phyloP scores from a whole-genome alignment of 2,113 vertebrate species.

The Indicator maculatus region DNA sequence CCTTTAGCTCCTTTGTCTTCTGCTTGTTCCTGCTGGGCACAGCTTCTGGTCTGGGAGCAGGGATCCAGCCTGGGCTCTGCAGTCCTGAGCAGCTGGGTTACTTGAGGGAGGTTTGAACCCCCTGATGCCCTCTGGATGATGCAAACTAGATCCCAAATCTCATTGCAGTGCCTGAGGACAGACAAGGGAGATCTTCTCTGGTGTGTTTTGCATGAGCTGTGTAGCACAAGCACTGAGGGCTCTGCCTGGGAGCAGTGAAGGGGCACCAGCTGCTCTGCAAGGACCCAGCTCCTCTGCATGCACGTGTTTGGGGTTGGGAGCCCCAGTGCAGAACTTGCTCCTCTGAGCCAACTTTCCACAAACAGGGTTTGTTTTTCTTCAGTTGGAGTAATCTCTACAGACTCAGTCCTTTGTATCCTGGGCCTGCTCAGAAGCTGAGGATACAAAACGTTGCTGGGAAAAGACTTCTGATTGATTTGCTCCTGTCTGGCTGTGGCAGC shows the following conservation, averaged over 20 bases:
- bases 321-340: background rate
- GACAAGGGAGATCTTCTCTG: background rate
- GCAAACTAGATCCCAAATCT: background rate
- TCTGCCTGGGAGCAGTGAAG: background rate
- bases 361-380: background rate
- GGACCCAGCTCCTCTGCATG: background rate
- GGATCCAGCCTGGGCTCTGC: background rate
- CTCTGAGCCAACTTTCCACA: conserved; percentile 10
- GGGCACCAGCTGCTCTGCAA: background rate
- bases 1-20: background rate
- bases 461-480: background rate
- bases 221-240: background rate
- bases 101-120: background rate
- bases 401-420: background rate
- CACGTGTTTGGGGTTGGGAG: background rate
- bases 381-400: background rate
- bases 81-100: background rate
- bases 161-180: background rate
- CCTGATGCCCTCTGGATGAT: background rate
- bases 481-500: background rate
- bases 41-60: background rate
- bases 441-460: background rate
- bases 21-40: background rate
- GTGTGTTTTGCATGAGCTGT: accelerated
- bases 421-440: background rate